Conservation (phyloP, 2,113 vertebrate species). For the Pachyramphus minor region DNA sequence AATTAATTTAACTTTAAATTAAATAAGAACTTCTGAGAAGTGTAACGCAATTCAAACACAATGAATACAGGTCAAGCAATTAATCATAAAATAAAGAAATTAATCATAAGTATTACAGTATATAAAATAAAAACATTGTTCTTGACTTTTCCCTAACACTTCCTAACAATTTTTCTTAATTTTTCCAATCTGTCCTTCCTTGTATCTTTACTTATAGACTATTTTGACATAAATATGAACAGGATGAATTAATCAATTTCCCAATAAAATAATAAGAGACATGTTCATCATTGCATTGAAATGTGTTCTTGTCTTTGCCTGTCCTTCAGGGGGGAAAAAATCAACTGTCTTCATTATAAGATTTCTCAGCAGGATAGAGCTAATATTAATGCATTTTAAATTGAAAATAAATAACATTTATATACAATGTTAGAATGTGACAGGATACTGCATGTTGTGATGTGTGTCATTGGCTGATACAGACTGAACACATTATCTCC, state of each 20-base stretch:
- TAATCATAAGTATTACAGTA: background rate
- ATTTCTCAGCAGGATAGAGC: slow-evolving; percentile 30
- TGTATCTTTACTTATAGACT: background rate
- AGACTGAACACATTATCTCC: background rate
- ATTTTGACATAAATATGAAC: background rate
- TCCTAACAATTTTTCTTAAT: background rate
- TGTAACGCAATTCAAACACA: background rate
- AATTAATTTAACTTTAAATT: no score
- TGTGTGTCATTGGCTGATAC: background rate
- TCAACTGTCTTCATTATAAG: slow-evolving; percentile 19
- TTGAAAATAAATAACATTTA: slow-evolving; percentile 29
- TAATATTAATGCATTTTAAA: slow-evolving; percentile 44
- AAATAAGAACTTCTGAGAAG: background rate
- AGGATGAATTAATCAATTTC: background rate
- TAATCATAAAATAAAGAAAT: background rate
- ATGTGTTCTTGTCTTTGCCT: background rate
- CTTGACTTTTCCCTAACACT: background rate
- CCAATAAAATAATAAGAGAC: background rate
- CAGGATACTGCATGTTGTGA: background rate
- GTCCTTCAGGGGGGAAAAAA: background rate
- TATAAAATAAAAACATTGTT: background rate
- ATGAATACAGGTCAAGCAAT: background rate
- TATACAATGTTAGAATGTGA: background rate
- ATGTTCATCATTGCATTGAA: background rate
- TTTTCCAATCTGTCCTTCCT: background rate